Evolutionary conservation across 2,888 invertebrate genomes (phyloP), one percentile per base, ranked within the genome.

Genomic region (Lasioglossum vierecki): DNA sequence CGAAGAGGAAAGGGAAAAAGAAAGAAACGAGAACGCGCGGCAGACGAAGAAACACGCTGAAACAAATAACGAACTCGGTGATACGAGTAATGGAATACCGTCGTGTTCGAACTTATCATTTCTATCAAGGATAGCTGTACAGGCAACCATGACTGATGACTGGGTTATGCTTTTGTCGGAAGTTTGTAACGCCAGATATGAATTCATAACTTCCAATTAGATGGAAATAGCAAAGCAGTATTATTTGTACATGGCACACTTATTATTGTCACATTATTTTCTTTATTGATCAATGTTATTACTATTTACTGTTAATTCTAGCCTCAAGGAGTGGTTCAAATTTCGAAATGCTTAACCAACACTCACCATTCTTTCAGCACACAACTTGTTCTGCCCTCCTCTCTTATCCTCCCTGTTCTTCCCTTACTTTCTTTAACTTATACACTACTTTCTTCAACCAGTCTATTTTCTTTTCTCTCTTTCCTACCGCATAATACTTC

Each of bases 71-170:
- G 76, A 80, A 76, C 57, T 35, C 49, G 57, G 46, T 70, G 79
- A 60, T 79, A 66, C 72, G 66, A 30, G 35, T 60, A 75, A 81
- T 66, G 57, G 46, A 73, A 41, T 53, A 71, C 46, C 63, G 66
- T 46, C 63, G 39, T 9, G 76, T 75, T 85, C 22, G 79, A 74
- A 44, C 22, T 49, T 75, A 60, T 15, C 13, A 15, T 68, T 70
- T 53, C 70, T 71, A 85, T 80, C 74, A 39, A 46, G 70, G 26
- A 71, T 70, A n/a, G 41, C 39, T 70, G 70, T 41, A 68, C 63
- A 80, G 68, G 15, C 39, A 44, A 57, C 60, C 53, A 66, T 70
- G 83, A 85, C 70, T 73, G 76, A 83, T 80, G 68, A 70, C 79
- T 72, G 13, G 11, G 46, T 18, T 49, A 68, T 44, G 26, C 72